Evolutionary conservation across 2,797 vertebrate genomes (phyloP).

Genomic region (Malacoctenus gilli): DNA sequence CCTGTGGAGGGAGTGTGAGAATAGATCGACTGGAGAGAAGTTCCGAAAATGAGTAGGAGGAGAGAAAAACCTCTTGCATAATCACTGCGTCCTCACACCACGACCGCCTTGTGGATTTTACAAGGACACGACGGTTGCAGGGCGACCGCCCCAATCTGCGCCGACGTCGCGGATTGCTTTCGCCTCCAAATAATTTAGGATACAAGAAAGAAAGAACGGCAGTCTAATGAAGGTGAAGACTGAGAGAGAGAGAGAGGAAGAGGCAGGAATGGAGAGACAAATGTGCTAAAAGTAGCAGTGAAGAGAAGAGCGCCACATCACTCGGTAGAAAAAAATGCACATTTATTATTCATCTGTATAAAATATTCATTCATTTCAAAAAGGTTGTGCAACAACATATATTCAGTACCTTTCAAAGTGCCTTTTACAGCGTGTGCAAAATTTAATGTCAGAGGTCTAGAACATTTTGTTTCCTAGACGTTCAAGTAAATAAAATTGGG

Average conservation of each 20-base stretch:
- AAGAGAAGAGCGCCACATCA: conserved; percentile 54
- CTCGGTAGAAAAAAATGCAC: conserved; percentile 63
- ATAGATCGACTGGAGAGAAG: conserved; percentile 19
- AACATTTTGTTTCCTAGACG: conserved; percentile 58
- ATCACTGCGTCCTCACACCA: conserved; percentile 29
- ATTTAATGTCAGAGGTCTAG: conserved; percentile 61
- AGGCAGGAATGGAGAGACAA: conserved; percentile 29
- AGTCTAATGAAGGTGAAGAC: conserved; percentile 20
- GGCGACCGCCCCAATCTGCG: too few species aligned
- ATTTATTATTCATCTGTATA: conserved; percentile 79
- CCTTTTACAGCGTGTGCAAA: conserved; percentile 76
- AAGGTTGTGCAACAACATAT: conserved; percentile 77
- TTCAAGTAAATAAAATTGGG: conserved; percentile 71
- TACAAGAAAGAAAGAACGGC: conserved; percentile 17
- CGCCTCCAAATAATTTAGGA: conserved; percentile 55
- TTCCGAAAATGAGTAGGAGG: conserved; percentile 44
- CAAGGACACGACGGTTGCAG: conserved; percentile 13
- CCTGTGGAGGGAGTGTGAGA: conserved; percentile 38
- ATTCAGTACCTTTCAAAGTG: conserved; percentile 71
- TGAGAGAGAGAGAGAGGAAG: conserved; percentile 1
- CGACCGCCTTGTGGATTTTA: conserved; percentile 19
- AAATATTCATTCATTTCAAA: conserved; percentile 77
- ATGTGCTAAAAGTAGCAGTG: conserved; percentile 38
- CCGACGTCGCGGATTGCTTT: conserved; percentile 10
- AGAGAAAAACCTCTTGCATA: conserved; percentile 57